Evolutionary conservation across 2,888 invertebrate species (phyloP), one percentile per base, ranked within the genome.

Genomic region (Esperia sulphurella): DNA sequence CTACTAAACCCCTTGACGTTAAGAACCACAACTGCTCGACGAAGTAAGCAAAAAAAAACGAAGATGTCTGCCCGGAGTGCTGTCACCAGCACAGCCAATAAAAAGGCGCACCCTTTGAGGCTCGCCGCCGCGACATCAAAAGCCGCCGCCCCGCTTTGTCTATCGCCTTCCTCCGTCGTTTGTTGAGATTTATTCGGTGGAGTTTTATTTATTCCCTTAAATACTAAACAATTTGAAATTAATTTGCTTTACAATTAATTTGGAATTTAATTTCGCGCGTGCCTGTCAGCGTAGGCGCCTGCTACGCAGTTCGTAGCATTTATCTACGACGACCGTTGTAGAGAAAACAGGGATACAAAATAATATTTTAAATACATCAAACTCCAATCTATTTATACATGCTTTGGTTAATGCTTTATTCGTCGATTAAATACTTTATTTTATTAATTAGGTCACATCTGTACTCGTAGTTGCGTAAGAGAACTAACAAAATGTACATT

Each of bases 71-170:
- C 14, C 8, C n/a, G 31, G 38, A 47, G 35, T 42, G 53, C 56
- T 46, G 56, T 52, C 50, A 52, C 43, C 47, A 47, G 43, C 54
- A 53, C 50, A 33, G 46, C 53, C 50, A 52, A 54, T 56, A 52
- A 55, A 53, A 55, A 51, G 48, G 12, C 28, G 12, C 35, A 29
- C 37, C 40, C 48, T 49, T 54, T 50, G 49, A 52, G 44, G 50
- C 41, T 40, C 43, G 43, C 52, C 46, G 54, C 51, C 48, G 42
- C 48, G 53, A 56, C 57, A 48, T 54, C 57, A 55, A 52, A 52
- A 40, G 46, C 41, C 46, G 33, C 21, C 41, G 40, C 43, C 14
- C n/a, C 30, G 10, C 46, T 53, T 54, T 54, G 57, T 57, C 51
- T 44, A 45, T 33, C 14, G 29, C 48, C 37, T 41, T 37, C 44